These are phyloP conservation scores for Macroglossus sobrinus DNA, from an alignment of 2,113 vertebrate species.

Conservation along the genomic window DNA sequence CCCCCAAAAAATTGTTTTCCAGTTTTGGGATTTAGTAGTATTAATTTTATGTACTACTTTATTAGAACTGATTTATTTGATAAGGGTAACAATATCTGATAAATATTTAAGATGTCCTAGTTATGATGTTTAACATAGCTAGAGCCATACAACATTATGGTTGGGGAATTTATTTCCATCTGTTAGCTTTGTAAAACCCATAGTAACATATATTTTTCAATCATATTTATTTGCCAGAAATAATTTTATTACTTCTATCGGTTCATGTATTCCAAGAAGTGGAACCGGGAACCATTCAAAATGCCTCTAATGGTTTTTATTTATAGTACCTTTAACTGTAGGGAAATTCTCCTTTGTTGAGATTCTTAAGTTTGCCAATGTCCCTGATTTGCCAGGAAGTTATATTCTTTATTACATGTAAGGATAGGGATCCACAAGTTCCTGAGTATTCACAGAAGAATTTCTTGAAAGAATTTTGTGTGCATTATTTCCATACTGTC, in stretches of 20 bases:
- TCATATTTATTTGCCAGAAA: background rate
- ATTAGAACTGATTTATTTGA: background rate
- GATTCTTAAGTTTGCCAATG: background rate
- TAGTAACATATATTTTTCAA: background rate
- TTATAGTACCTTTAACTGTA: background rate
- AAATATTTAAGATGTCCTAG: background rate
- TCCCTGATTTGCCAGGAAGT: background rate
- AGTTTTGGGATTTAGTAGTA: background rate
- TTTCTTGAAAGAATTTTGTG: background rate
- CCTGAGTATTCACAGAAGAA: background rate
- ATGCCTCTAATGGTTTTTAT: background rate
- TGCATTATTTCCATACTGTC: background rate
- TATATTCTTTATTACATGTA: background rate
- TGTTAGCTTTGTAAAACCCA: background rate
- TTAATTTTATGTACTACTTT: background rate
- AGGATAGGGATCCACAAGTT: background rate
- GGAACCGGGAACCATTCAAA: background rate
- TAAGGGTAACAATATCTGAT: background rate
- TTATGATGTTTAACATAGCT: background rate
- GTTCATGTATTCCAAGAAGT: background rate
- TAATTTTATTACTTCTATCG: background rate
- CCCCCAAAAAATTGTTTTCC: background rate
- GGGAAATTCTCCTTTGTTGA: background rate
- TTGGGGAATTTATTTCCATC: background rate
- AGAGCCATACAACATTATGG: background rate